Base-by-base conservation (phyloP, 1,140 invertebrate genomes). In the Hylyphantes graminicola region DNA sequence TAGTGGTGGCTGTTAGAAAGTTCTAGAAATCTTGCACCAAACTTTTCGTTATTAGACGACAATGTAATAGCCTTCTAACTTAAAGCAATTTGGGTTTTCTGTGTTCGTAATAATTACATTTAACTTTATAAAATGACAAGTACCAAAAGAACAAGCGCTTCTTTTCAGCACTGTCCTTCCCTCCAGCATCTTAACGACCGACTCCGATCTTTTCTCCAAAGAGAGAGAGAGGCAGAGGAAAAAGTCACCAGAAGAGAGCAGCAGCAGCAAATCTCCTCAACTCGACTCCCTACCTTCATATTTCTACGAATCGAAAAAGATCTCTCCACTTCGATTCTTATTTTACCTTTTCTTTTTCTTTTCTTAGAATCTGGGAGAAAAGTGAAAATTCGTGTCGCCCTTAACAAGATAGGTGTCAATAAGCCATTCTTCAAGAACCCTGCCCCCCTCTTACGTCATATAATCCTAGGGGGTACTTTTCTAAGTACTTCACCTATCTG, bases 371-470 rank as follows among this genome's bases (percentile, higher is more conserved):
- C 19, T n/a, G n/a, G 13, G 57, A n/a, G 55, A 8, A 78, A 78
- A 78, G 76, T 78, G 76, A 78, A 78, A 78, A 65, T 78, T 78
- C 76, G 63, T 78, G 76, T 78, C 76, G 19, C 4, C 6, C 51
- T 35, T 78, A 78, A 78, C 76, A 63, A 78, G 76, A 78, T 78
- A 78, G 76, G 51, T 78, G 76, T 78, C 76, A 78, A 53, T n/a
- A 53, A 70, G 68, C 51, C 11, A 15, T 57, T 8, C 19, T 21
- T 17, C 72, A 35, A 35, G 35, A 35, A 35, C 5, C 35, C n/a
- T n/a, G n/a, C n/a, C n/a, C n/a, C 35, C 35, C 35, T 35, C 35
- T 35, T 35, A 35, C 35, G 35, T 35, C 35, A 35, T 35, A 35
- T 35, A 35, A 35, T 35, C 35, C 35, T 35, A 2, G 35, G 35